Evolutionary conservation across 2,797 vertebrate species (phyloP), one percentile per base, ranked within the genome.

Genomic region (Amphiprion clarkii): DNA sequence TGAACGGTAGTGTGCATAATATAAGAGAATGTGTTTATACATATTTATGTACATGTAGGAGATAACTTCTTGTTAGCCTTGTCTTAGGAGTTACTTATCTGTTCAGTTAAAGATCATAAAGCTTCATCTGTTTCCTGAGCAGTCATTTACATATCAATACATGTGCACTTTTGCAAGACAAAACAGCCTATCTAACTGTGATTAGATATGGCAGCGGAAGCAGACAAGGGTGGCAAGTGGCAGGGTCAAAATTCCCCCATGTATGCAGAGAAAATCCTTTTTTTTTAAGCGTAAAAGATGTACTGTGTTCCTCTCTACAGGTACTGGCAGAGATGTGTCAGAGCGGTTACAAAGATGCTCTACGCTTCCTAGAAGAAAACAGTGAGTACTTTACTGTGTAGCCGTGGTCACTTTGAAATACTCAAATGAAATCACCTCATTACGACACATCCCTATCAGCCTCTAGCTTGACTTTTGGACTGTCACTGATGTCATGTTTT

Each of bases 341-440:
- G 81, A 96, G 86, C 0, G 98, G 98, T 11, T 99, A 99, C 77
- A 93, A 95, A 59, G 98, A 99, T 1, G 93, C 98, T 0, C 88
- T 96, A 5, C 94, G 96, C 42, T 99, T 97, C 90, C 93, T 99
- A 25, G 92, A 95, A 77, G 91, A 96, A 57, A 98, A 95, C 31
- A 95, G 98, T 99, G 93, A 60, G 97, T 87, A 25, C 31, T 21
- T 0, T 17, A 1, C 48, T 49, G 2, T 13, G 25, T 55, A 58
- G 23, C 52, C 44, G 17, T 27, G n/a, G 33, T 36, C 25, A 73
- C 46, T 29, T 39, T 21, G 9, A 10, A 19, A 58, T 36, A 9
- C 39, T 21, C 9, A 21, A 19, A 58, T 36, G 9, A 27, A 4
- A 7, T 51, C 48, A 23, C n/a, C 48, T 21, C 9, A 8, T 21